Conservation (phyloP, 92 coral and sea anemone species). For the Epizoanthus fatuus region DNA sequence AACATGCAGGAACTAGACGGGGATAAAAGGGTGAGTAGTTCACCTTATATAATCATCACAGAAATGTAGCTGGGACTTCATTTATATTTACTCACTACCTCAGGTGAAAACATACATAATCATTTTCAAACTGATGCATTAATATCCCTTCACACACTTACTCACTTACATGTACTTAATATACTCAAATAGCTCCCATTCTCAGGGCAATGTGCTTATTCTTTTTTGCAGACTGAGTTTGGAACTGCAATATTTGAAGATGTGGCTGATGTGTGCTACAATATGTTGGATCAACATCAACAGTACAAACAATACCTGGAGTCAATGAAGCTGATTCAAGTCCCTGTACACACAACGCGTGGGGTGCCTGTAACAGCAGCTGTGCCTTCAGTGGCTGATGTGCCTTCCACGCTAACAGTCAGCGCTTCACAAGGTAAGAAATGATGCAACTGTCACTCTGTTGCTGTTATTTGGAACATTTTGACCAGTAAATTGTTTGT, state of each 20-base stretch:
- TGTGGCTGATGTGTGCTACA: constrained; percentile 93
- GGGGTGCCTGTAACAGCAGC: constrained; percentile 28
- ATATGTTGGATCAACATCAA: constrained; percentile 92
- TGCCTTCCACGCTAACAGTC: constrained; percentile 55
- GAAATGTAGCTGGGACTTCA: too few species aligned
- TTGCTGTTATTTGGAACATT: neutral
- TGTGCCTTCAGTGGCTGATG: constrained; percentile 51
- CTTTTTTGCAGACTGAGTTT: constrained; percentile 83
- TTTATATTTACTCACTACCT: too few species aligned
- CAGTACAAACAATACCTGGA: constrained; percentile 89
- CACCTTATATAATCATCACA: too few species aligned
- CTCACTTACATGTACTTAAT: too few species aligned
- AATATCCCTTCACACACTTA: too few species aligned
- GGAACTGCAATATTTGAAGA: constrained; percentile 96
- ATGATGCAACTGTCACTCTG: neutral
- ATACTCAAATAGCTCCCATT: too few species aligned
- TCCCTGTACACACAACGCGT: constrained; percentile 75
- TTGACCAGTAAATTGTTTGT: neutral
- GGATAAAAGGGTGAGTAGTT: constrained; percentile 77
- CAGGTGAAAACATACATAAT: too few species aligned
- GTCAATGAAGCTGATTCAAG: constrained; percentile 90
- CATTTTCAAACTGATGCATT: too few species aligned
- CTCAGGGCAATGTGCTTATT: neutral
- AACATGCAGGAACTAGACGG: constrained; percentile 71
- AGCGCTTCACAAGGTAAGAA: constrained; percentile 63